Base-by-base conservation (phyloP, 2,888 invertebrate genomes). In the Agonopterix subpropinquella region DNA sequence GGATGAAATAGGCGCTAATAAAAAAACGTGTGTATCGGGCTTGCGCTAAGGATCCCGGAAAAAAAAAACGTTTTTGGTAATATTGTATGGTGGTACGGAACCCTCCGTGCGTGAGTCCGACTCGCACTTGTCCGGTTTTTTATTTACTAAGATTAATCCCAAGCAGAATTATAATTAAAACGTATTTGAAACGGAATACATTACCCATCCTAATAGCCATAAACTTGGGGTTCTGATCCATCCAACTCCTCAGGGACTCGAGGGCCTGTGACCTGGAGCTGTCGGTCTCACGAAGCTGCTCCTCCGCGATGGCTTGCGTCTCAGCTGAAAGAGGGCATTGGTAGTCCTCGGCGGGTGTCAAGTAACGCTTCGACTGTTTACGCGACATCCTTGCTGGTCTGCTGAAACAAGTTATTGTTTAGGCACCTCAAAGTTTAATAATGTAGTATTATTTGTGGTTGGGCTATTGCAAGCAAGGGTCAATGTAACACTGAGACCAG, bases 281-380 rank as follows among this genome's bases (percentile, higher is more conserved):
- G 11, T 90, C 89, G n/a, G 93, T 92, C 70, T 95, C 94, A 28
- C 93, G 76, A 10, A 94, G 87, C 68, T 94, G 92, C 44, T 90
- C 89, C 61, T 90, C 90, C 0, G 94, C 94, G 4, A 94, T 73
- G 48, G 83, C 78, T 65, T 91, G 91, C 1, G 91, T 91, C 44
- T 92, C 92, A 45, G 80, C 78, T 1, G 92, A 83, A 41, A 94
- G 80, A 0, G 84, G 74, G 64, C 92, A 92, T 8, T 82, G 75
- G 77, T 94, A 94, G 15, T 90, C 89, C 57, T 94, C 93, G 1
- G 90, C 89, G 41, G 89, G 88, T 7, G 91, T 91, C 57, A 93
- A 81, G 86, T 77, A 77, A 35, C 88, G 82, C 53, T 84, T 86
- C 13, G 67, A 70, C 18, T 76, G 66, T 54, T 79, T 75, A 49